Conservation (phyloP, 2,113 vertebrate genomes). For the Sinocyclocheilus grahami region DNA sequence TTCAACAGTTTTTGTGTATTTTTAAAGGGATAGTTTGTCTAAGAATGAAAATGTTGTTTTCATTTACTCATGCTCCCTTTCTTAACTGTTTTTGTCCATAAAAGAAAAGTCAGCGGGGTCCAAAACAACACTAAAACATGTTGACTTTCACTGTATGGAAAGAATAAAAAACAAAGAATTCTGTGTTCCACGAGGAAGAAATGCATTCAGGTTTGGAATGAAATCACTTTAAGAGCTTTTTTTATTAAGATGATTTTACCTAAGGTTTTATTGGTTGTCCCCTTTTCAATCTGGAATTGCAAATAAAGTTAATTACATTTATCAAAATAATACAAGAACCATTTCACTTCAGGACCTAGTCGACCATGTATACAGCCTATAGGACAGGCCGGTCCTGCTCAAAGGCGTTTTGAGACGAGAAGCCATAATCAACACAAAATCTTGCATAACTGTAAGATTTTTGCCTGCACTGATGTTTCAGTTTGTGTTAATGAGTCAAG, state of each 20-base stretch:
- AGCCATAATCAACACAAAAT: not conserved
- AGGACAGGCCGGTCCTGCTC: not conserved
- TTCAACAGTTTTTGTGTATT: not conserved
- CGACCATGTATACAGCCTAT: no score
- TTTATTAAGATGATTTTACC: no score
- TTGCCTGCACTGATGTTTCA: not conserved
- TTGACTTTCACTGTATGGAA: no score
- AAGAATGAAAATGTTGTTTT: not conserved
- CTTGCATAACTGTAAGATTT: not conserved
- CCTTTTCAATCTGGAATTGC: not conserved
- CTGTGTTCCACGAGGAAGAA: no score
- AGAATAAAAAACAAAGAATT: no score
- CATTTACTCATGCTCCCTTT: no score
- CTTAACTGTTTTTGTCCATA: not conserved
- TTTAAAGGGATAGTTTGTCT: not conserved
- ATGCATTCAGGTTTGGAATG: no score
- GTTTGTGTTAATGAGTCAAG: slow-evolving; percentile 27
- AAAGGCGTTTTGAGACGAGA: not conserved
- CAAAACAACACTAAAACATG: no score
- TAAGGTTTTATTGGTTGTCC: not conserved
- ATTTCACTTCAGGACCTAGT: no score
- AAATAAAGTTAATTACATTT: no score
- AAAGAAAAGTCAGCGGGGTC: not conserved
- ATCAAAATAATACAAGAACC: no score
- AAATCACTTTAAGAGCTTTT: no score